Base-by-base conservation (phyloP, 2,113 vertebrate species). In the Numida meleagris region DNA sequence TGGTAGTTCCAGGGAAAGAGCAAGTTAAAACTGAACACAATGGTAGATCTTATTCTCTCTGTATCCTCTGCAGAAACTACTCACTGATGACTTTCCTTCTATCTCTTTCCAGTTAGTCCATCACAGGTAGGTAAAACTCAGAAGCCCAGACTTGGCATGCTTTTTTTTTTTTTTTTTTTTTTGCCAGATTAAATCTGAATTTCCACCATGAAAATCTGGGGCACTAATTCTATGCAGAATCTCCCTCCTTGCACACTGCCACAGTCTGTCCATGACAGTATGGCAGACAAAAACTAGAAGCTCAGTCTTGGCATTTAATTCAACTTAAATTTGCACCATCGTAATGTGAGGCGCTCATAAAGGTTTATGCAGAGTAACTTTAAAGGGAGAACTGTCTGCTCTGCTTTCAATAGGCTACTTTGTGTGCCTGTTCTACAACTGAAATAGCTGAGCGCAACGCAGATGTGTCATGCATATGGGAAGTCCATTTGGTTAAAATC, bases 291-390 rank as follows among this genome's bases (percentile, higher is more conserved):
- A 88, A 83, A 16, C 40, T 7, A 81, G 43, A 58, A 81, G 43
- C 57, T 94, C 46, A 57, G 31, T 61, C 43, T 75, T 71, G 76
- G 36, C 51, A 46, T 19, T 65, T 63, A 45, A 88, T 66, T 71
- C 82, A 93, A 40, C 20, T 38, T 75, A 48, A 75, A 90, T 57
- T 65, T 81, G 57, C 82, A 83, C n/a, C 46, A 78, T 63, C 31
- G 8, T 53, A 53, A 91, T 88, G 53, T 79, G 58, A 46, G 71
- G 45, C 33, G 65, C 50, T 82, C 76, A 55, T 51, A 58, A 80
- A 78, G 27, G 73, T 72, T 90, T 90, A 93, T 53, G 66, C 65
- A 63, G 68, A 86, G 12, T 25, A 86, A 78, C 80, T 81, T 89
- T 59, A 81, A 72, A 29, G 34, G 68, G 31, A 90, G 40, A 91